Evolutionary conservation across 2,888 invertebrate genomes (phyloP).

Genomic region (Didymodactylos carnosus): DNA sequence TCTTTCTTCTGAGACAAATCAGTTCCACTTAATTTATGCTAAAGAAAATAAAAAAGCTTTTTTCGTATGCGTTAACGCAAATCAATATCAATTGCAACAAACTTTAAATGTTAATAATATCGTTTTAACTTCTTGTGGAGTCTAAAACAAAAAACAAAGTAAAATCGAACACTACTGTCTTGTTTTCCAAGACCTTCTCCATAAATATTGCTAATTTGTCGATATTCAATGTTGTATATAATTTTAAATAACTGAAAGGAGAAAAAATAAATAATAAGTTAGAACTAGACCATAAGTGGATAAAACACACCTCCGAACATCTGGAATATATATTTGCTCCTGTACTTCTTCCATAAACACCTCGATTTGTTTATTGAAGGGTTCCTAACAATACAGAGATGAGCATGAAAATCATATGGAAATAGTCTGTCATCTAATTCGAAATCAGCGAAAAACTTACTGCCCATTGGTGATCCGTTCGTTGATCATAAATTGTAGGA

Average conservation of each 20-base stretch:
- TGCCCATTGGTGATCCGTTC: conserved; percentile 22
- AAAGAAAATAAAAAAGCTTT: conserved; percentile 18
- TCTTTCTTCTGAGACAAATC: conserved; percentile 39
- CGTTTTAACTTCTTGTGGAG: conserved; percentile 7
- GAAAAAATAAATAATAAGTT: conserved; percentile 1
- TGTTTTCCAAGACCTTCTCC: conserved; percentile 48
- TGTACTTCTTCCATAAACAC: conserved; percentile 91
- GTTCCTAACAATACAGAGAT: conserved; percentile 54
- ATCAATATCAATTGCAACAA: neutral
- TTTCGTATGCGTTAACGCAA: no score
- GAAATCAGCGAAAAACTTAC: neutral
- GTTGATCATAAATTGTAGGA: conserved; percentile 54
- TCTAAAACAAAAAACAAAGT: neutral
- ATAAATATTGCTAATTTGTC: conserved; percentile 82
- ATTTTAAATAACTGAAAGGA: conserved; percentile 53
- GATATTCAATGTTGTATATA: conserved; percentile 84
- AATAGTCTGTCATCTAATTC: no score
- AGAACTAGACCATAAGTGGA: neutral
- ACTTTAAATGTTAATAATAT: conserved; percentile 3
- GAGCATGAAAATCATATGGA: no score
- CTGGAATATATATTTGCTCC: conserved; percentile 82
- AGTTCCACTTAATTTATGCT: conserved; percentile 63
- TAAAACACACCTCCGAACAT: conserved; percentile 49
- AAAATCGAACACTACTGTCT: conserved; percentile 22
- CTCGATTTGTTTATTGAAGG: conserved; percentile 52